A percentile compares a stretch with the other conserved stretches of the same genome.
Evolutionary conservation across 2,888 invertebrate genomes (phyloP).

Genomic region (Lasius fuliginosus): DNA sequence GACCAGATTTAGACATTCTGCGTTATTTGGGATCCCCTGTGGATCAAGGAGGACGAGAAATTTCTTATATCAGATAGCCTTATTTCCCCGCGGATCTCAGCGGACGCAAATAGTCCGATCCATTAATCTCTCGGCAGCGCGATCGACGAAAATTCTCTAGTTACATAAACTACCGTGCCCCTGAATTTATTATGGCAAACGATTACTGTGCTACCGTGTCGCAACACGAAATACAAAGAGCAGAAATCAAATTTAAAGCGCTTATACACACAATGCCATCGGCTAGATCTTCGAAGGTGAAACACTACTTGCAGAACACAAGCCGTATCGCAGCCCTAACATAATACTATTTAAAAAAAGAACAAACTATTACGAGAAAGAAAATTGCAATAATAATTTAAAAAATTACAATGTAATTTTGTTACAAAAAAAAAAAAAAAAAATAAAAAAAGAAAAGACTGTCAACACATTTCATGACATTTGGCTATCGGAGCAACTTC

Average conservation of each 20-base stretch:
- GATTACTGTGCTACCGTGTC: constrained; percentile 17
- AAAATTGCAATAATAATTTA: too few relatives aligned
- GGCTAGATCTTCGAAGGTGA: constrained; percentile 6
- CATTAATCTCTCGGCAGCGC: constrained; percentile 6
- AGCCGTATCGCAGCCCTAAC: background rate
- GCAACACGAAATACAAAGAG: constrained; percentile 27
- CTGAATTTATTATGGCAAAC: constrained; percentile 13
- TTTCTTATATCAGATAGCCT: background rate
- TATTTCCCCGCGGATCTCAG: background rate
- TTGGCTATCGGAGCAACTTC: background rate
- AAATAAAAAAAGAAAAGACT: background rate
- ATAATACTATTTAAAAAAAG: background rate
- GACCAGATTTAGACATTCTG: background rate
- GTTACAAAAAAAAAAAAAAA: too few relatives aligned
- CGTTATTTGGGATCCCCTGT: background rate
- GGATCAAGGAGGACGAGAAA: background rate
- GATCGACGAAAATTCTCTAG: background rate
- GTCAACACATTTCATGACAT: constrained; percentile 10
- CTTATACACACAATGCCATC: constrained; percentile 19
- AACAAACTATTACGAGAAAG: too few relatives aligned
- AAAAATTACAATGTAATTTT: too few relatives aligned
- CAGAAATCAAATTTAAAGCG: constrained; percentile 25
- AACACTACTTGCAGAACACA: background rate
- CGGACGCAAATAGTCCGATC: background rate
- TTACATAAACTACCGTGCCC: background rate